phyloP scores from a whole-genome alignment of 1,140 invertebrate species.

The Zelostemma sp. region DNA sequence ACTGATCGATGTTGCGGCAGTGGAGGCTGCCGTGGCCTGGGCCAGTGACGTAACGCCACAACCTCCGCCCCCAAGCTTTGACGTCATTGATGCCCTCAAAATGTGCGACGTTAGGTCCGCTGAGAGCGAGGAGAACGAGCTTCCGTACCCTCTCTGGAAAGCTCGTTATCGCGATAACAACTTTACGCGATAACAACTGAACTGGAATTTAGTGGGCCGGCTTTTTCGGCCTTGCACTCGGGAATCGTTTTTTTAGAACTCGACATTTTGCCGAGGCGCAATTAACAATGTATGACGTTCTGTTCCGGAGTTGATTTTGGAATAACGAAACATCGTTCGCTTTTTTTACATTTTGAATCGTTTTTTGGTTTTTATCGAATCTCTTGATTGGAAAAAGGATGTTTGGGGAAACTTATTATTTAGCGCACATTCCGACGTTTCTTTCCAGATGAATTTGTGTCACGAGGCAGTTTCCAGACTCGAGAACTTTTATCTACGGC shows the following conservation, averaged over 20 bases:
- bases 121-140: not conserved
- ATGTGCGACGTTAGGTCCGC: slow-evolving; percentile 50
- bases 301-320: too few species aligned
- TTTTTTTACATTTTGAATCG: too few species aligned
- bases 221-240: not conserved
- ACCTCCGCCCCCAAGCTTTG: slow-evolving; percentile 61
- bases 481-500: slow-evolving; percentile 32
- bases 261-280: too few species aligned
- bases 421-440: slow-evolving; percentile 18
- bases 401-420: slow-evolving; percentile 4
- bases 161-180: not conserved
- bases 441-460: slow-evolving; percentile 31
- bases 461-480: slow-evolving; percentile 32
- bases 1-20: slow-evolving; percentile 54
- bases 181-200: not conserved
- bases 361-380: too few species aligned
- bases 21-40: slow-evolving; percentile 55
- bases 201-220: not conserved
- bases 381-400: too few species aligned
- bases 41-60: slow-evolving; percentile 55
- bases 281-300: too few species aligned
- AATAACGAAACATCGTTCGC: too few species aligned
- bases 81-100: slow-evolving; percentile 67
- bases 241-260: too few species aligned
- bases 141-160: not conserved